These are phyloP conservation scores for Dinothrombium tinctorium DNA, from an alignment of 1,140 invertebrate species.

Conservation along the genomic window DNA sequence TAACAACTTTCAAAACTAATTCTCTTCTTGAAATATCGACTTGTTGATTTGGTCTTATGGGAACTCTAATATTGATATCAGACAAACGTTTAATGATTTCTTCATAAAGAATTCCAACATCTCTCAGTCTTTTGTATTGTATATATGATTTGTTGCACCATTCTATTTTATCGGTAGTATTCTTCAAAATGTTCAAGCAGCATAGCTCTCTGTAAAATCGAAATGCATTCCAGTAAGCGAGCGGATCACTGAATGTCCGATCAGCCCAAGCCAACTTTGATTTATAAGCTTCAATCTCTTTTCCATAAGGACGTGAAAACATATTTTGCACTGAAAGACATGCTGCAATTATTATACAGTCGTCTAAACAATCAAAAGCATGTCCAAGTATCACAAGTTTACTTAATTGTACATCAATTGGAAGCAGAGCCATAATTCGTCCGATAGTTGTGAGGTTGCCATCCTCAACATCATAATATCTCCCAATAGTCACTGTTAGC, in stretches of 20 bases:
- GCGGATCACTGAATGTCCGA: conserved; percentile 54
- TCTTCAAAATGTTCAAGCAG: no score
- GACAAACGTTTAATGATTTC: conserved; percentile 38
- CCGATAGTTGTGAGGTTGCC: conserved; percentile 78
- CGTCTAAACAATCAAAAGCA: conserved; percentile 56
- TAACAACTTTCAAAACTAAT: conserved; percentile 30
- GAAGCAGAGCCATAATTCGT: conserved; percentile 48
- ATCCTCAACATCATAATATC: conserved; percentile 32
- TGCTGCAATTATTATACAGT: conserved; percentile 63
- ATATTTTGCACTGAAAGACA: conserved; percentile 8
- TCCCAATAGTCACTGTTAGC: conserved; percentile 31
- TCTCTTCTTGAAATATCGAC: conserved; percentile 6
- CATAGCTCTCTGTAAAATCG: conserved; percentile 16
- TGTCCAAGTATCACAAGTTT: conserved; percentile 70
- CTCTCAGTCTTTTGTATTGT: conserved; percentile 40
- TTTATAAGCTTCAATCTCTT: conserved; percentile 9
- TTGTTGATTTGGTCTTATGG: background rate
- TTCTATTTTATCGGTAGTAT: no score
- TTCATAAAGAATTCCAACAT: conserved; percentile 39
- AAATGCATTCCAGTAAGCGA: conserved; percentile 57
- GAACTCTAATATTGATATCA: conserved; percentile 18
- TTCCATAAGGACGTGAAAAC: background rate
- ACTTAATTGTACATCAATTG: conserved; percentile 50
- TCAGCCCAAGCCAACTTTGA: conserved; percentile 50
- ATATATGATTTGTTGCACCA: conserved; percentile 51